These are phyloP conservation scores for Ischnura elegans DNA, from an alignment of 2,888 invertebrate genomes.

Conservation along the genomic window DNA sequence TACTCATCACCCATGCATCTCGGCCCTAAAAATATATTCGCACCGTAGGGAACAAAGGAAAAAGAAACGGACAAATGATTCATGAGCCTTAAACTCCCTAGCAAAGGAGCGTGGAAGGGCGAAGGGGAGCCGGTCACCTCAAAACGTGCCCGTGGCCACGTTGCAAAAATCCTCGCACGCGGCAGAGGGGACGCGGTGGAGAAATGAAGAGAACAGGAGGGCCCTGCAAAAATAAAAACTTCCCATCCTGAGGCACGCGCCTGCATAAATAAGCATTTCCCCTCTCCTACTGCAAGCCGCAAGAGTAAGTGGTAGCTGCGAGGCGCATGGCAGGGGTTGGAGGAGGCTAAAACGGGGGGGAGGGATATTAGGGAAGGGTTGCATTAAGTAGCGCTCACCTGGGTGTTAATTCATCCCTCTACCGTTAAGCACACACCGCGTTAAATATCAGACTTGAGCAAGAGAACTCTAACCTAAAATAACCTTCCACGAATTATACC, in stretches of 20 bases:
- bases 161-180: neutral
- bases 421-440: neutral
- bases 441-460: too few relatives aligned
- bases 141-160: neutral
- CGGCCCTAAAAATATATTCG: too few relatives aligned
- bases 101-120: neutral
- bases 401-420: neutral
- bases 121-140: neutral
- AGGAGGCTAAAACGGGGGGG: neutral
- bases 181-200: neutral
- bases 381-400: conserved; percentile 6
- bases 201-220: neutral
- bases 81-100: neutral
- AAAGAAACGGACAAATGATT: neutral
- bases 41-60: neutral
- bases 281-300: neutral
- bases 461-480: too few relatives aligned
- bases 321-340: neutral
- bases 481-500: too few relatives aligned
- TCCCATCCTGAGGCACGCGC: neutral
- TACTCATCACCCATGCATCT: too few relatives aligned
- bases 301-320: neutral
- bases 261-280: neutral
- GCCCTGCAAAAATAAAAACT: neutral
- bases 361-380: neutral